Evolutionary conservation across 1,140 invertebrate species (phyloP), one percentile per base, ranked within the genome.

Genomic region (Asobara japonica): DNA sequence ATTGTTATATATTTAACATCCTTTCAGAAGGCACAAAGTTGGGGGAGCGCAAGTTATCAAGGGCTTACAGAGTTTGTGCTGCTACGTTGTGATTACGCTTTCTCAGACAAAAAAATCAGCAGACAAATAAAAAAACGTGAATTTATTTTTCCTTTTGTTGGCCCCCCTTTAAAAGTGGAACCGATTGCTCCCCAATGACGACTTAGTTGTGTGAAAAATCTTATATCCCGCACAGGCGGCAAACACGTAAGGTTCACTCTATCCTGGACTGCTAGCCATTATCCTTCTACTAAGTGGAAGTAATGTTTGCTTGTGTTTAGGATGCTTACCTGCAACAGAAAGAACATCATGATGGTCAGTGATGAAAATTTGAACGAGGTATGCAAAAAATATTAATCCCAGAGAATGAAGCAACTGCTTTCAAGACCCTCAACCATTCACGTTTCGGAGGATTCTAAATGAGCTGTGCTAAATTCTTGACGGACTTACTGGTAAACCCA

Each of bases 21-120:
- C 51, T 27, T 56, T 56, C 51, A 56, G 13, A 16, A 51, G 51
- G 51, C n/a, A 56, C 18, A 56, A 56, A 56, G 51, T 56, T 56
- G 10, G 13, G 22, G 51, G 22, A 56, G 25, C 22, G 8, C 18
- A 56, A 56, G 51, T 56, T 56, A 56, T 27, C 51, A 56, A 56
- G 22, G 22, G 20, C 22, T 56, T 56, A 27, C 51, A 10, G 51
- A 56, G 22, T 56, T 56, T 56, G 1, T 6, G 22, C 22, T 56
- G 20, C 41, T 5, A 45, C 41, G 41, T 45, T 56, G 18, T 56
- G 51, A 56, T 56, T 56, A 56, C 51, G 8, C 11, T 56, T 25
- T 18, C 18, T 56, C 1, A 56, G 22, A 56, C 51, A 56, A 56
- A 56, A 11, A 13, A 56, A 7, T 20, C 8, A n/a, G n/a, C 7